These are phyloP conservation scores for Pelodiscus sinensis DNA, from an alignment of 2,113 vertebrate genomes.

Conservation along the genomic window DNA sequence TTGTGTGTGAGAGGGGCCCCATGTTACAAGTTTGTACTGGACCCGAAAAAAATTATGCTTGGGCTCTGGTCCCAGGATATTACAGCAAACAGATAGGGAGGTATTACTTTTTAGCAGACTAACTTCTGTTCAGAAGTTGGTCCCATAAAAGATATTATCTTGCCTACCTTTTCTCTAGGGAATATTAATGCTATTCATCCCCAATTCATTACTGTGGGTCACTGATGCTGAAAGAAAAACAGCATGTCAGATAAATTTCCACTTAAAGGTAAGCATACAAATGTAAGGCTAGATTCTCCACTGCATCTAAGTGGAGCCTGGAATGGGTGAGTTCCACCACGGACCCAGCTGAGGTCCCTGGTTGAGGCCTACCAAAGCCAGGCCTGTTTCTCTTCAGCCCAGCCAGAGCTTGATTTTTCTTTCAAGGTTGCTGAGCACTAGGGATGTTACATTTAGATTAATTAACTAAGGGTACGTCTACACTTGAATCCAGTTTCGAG, in stretches of 20 bases:
- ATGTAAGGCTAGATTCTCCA: neutral
- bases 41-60: too few species aligned
- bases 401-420: neutral
- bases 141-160: neutral
- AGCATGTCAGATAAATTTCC: neutral
- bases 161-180: neutral
- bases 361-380: neutral
- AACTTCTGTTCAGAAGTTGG: neutral
- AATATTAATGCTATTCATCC: neutral
- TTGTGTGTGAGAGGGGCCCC: too few species aligned
- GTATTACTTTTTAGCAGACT: neutral
- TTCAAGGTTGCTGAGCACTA: neutral
- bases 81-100: neutral
- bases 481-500: too few species aligned
- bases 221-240: neutral
- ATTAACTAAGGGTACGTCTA: too few species aligned
- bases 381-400: neutral
- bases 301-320: neutral
- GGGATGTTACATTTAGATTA: too few species aligned
- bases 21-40: too few species aligned
- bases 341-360: neutral
- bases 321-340: neutral
- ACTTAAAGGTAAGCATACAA: neutral
- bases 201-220: neutral
- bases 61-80: neutral